phyloP scores from a whole-genome alignment of 53 echinoderm and acorn worm species.

The Echinarachnius parma region DNA sequence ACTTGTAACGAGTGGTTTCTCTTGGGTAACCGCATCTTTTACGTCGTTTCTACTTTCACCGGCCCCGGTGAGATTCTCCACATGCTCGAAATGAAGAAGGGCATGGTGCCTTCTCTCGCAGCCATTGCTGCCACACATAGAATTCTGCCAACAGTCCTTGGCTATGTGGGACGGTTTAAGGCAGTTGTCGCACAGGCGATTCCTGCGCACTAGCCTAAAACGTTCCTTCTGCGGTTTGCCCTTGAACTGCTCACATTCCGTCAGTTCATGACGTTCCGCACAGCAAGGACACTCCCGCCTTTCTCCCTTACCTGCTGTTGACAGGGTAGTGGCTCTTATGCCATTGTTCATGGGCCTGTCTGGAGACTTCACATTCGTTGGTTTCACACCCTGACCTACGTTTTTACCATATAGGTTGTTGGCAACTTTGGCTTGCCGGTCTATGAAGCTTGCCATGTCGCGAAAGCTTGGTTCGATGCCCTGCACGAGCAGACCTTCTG shows the following conservation, averaged over 20 bases:
- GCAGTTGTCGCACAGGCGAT: conserved; percentile 54
- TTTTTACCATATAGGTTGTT: conserved; percentile 36
- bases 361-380: background rate
- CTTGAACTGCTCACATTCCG: conserved; percentile 27
- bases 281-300: conserved; percentile 6
- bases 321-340: background rate
- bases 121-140: conserved; percentile 27
- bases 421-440: conserved; percentile 17
- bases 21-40: background rate
- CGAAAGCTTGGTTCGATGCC: conserved; percentile 25
- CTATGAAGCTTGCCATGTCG: conserved; percentile 46
- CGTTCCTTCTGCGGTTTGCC: conserved; percentile 23
- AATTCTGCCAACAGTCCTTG: conserved; percentile 20
- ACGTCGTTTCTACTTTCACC: background rate
- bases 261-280: conserved; percentile 14
- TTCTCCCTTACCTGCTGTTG: background rate
- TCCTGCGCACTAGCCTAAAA: conserved; percentile 19
- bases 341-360: background rate
- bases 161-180: conserved; percentile 44
- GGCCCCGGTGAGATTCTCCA: background rate
- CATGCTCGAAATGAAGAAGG: conserved; percentile 33
- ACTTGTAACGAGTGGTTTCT: background rate
- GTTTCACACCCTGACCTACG: conserved; percentile 2
- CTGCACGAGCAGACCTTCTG: conserved; percentile 17
- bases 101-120: conserved; percentile 56